Evolutionary conservation across 2,113 vertebrate genomes (phyloP).

Genomic region (Menura novaehollandiae): DNA sequence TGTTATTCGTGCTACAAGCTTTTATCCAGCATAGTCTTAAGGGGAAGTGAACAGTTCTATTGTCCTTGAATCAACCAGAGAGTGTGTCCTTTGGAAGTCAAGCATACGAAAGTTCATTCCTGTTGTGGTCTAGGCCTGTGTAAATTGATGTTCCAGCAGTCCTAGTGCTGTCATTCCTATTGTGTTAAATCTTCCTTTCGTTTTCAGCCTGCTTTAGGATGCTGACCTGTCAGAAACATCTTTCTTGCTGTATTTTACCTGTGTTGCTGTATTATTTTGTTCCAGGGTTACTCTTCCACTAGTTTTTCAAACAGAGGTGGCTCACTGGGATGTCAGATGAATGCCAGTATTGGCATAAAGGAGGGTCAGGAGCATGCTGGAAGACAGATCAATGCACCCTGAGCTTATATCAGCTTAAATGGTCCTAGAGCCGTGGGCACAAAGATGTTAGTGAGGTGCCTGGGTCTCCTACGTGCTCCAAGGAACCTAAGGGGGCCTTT

Average conservation of each 20-base stretch:
- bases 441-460: background rate
- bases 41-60: background rate
- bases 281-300: background rate
- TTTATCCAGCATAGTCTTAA: background rate
- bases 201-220: background rate
- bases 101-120: background rate
- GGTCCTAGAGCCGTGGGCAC: background rate
- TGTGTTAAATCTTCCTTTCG: background rate
- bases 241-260: background rate
- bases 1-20: background rate
- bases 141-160: background rate
- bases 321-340: background rate
- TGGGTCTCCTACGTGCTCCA: rapidly evolving
- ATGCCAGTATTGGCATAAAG: background rate
- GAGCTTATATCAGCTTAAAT: background rate
- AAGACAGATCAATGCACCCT: background rate
- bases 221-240: background rate
- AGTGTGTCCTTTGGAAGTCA: background rate
- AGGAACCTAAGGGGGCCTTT: background rate
- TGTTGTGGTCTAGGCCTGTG: background rate
- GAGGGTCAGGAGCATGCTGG: background rate
- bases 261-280: background rate
- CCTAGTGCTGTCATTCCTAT: background rate
- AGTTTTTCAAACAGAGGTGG: background rate
- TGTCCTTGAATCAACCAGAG: background rate